Evolutionary conservation across 2,113 vertebrate species (phyloP).

Genomic region (Tragulus kanchil): DNA sequence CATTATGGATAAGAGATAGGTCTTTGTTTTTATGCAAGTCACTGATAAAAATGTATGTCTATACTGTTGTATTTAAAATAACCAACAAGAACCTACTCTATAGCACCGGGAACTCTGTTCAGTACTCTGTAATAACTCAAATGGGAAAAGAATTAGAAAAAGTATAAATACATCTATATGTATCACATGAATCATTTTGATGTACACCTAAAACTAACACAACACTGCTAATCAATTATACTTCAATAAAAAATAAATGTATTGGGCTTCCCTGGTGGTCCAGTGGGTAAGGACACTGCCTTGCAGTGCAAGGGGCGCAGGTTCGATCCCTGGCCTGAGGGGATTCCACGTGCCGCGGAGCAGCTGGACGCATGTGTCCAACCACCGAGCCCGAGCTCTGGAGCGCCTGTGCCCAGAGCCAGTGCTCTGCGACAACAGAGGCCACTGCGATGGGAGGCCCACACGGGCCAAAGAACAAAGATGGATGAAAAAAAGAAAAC

Average conservation of each 20-base stretch:
- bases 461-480: too few relatives aligned
- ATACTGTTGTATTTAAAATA: background rate
- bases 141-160: background rate
- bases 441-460: too few relatives aligned
- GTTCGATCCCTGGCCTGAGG: too few relatives aligned
- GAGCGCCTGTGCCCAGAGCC: too few relatives aligned
- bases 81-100: background rate
- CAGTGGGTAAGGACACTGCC: too few relatives aligned
- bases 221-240: background rate
- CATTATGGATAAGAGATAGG: background rate
- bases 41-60: background rate
- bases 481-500: too few relatives aligned
- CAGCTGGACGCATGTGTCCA: too few relatives aligned
- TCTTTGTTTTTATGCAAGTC: background rate
- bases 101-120: background rate
- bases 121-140: background rate
- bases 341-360: too few relatives aligned
- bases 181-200: background rate
- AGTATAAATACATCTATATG: background rate
- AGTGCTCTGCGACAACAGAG: too few relatives aligned
- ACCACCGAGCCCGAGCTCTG: too few relatives aligned
- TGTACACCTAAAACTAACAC: background rate
- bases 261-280: too few relatives aligned
- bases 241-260: background rate
- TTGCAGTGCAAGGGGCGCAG: too few relatives aligned